Base-by-base conservation (phyloP, 1,140 invertebrate species). In the Nephila pilipes region DNA sequence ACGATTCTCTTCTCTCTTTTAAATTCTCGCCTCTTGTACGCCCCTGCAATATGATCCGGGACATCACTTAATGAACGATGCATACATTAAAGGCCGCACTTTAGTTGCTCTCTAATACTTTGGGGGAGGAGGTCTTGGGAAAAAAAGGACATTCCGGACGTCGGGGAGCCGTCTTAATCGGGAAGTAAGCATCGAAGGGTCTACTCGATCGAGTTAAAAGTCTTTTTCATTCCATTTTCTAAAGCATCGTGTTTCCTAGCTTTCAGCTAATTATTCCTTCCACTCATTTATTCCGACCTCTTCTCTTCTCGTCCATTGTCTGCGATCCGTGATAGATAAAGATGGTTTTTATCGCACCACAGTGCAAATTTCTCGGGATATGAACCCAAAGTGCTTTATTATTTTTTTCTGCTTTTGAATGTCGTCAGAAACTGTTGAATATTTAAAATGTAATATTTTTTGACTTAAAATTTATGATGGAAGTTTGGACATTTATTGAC, bases 191-290 rank as follows among this genome's bases (percentile, higher is more conserved):
- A 75, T 18, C 16, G 36, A 75, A 75, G 29, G 32, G 25, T 32
- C 29, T 75, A 75, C 69, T 32, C 36, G 36, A 75, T 75, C 32
- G 69, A 75, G 69, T 75, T 18, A 75, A 75, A 65, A 25, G 18
- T 20, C 69, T 75, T 75, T 32, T 75, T 75, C 32, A 75, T 36
- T 75, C 69, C 4, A 14, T 46, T 46, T 46, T 46, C 6, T 46
- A 46, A 5, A 29, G 32, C 69, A 36, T 75, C 69, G 29, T 75
- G 36, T 75, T 75, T 75, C 69, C 25, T 18, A 32, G 69, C 69
- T 75, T 75, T 75, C 36, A 75, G 32, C 18, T 75, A 29, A 65
- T 25, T 65, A 75, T 16, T 29, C 65, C 16, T 36, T 29, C 2
- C 65, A 2, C 14, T 69, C 14, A 1, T 18, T 75, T 75, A 36